These are phyloP conservation scores for Chloropsis hardwickii DNA, from an alignment of 2,113 vertebrate genomes.

Conservation along the genomic window DNA sequence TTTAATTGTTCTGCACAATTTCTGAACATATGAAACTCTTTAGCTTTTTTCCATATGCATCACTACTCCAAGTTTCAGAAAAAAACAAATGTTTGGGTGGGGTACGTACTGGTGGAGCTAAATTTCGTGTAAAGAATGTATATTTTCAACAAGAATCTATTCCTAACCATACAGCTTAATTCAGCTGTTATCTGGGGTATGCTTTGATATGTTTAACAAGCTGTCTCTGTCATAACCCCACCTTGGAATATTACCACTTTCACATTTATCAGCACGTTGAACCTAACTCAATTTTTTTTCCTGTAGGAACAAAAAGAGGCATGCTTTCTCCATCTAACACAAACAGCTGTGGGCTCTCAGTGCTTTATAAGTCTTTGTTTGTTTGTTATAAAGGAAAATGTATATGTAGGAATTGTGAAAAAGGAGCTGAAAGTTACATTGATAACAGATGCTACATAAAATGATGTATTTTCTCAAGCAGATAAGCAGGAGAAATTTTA, in stretches of 20 bases:
- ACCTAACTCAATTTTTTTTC: background rate
- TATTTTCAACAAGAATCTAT: background rate
- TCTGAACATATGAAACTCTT: background rate
- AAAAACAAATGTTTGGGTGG: background rate
- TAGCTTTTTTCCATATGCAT: background rate
- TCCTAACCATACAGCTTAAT: background rate
- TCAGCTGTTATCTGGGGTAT: background rate
- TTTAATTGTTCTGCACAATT: background rate
- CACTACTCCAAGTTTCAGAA: background rate
- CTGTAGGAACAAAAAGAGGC: background rate
- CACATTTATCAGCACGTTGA: background rate
- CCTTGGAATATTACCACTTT: background rate
- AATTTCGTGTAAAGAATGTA: background rate
- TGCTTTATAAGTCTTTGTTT: background rate
- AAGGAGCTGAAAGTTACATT: background rate
- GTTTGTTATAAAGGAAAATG: background rate
- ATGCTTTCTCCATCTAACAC: background rate
- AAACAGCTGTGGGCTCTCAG: background rate
- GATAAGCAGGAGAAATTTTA: background rate
- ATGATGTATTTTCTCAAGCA: background rate
- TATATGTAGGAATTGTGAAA: background rate
- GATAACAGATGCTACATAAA: background rate
- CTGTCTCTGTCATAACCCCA: background rate
- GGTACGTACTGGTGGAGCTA: background rate
- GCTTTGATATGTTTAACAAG: slow-evolving; percentile 25